These are phyloP conservation scores for Proterorhinus semilunaris DNA, from an alignment of 2,113 vertebrate genomes.

Conservation along the genomic window DNA sequence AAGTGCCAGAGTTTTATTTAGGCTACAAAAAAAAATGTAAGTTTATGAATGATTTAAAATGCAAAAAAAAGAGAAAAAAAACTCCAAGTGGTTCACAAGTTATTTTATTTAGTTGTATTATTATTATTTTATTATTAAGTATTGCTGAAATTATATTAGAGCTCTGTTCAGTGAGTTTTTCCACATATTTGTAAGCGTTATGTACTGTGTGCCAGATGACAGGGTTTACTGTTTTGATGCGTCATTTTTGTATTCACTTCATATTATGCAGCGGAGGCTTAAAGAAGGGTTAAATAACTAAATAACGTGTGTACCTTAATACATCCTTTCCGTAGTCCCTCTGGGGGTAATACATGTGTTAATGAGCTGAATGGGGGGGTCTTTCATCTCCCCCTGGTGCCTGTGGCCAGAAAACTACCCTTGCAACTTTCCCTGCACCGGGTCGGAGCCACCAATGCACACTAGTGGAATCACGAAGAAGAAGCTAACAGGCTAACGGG, in stretches of 20 bases:
- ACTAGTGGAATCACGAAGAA: too few relatives aligned
- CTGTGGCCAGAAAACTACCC: too few relatives aligned
- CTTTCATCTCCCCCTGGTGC: too few relatives aligned
- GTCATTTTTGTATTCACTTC: slow-evolving; percentile 17
- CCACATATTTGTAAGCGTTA: background rate
- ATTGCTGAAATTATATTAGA: background rate
- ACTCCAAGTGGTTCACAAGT: background rate
- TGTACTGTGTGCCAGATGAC: background rate
- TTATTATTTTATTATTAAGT: too few relatives aligned
- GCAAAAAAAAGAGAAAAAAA: background rate
- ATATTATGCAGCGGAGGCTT: slow-evolving; percentile 12
- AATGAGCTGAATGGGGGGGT: too few relatives aligned
- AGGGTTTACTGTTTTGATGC: slow-evolving; percentile 3
- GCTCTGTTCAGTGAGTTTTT: background rate
- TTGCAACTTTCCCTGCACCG: too few relatives aligned
- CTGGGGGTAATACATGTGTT: too few relatives aligned
- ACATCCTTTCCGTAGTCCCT: too few relatives aligned
- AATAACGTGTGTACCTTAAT: too few relatives aligned
- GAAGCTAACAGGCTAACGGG: too few relatives aligned
- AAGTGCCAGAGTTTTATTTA: background rate
- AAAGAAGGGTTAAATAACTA: slow-evolving; percentile 15
- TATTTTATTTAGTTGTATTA: background rate
- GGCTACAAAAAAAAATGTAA: background rate
- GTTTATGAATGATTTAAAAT: background rate
- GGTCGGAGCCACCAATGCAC: too few relatives aligned